These are phyloP conservation scores for Pao palembangensis DNA, from an alignment of 2,113 vertebrate genomes.

Conservation along the genomic window DNA sequence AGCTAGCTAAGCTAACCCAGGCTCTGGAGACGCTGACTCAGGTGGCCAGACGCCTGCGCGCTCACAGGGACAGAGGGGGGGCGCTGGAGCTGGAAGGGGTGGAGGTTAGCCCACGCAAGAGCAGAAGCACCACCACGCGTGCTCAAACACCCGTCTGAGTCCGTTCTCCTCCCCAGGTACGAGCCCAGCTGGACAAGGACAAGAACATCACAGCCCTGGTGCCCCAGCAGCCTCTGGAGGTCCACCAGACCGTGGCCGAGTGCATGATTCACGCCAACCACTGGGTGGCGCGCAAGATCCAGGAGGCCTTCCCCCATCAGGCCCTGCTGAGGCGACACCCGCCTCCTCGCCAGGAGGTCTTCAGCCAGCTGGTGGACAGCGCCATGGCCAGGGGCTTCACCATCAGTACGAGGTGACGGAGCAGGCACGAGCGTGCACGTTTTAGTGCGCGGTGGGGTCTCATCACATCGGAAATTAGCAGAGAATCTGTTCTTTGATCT, in stretches of 20 bases:
- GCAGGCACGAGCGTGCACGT: background rate
- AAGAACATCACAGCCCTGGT: slow-evolving; percentile 87
- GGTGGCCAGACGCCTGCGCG: slow-evolving; percentile 79
- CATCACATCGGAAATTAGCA: too few relatives aligned
- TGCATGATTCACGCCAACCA: slow-evolving; percentile 99
- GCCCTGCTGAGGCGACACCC: slow-evolving; percentile 88
- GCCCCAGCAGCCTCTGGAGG: slow-evolving; percentile 88
- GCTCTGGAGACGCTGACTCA: slow-evolving; percentile 80
- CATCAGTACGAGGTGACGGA: slow-evolving; percentile 83
- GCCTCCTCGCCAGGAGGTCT: slow-evolving; percentile 86
- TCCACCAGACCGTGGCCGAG: slow-evolving; percentile 92
- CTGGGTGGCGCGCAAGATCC: slow-evolving; percentile 93
- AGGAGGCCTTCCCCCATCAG: slow-evolving; percentile 83
- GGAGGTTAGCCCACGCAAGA: slow-evolving; percentile 61
- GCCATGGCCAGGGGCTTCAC: slow-evolving; percentile 81
- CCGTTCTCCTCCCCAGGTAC: slow-evolving; percentile 58
- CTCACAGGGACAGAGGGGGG: slow-evolving; percentile 77
- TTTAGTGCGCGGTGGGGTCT: background rate
- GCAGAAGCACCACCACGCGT: background rate
- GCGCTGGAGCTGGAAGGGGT: slow-evolving; percentile 92
- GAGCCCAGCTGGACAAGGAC: slow-evolving; percentile 83
- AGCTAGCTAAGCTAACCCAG: slow-evolving; percentile 73
- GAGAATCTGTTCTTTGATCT: background rate
- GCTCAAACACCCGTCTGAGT: too few relatives aligned
- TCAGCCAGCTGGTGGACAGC: slow-evolving; percentile 81